A percentile compares a stretch with the other conserved stretches of the same genome.
Evolutionary conservation across 2,113 vertebrate genomes (phyloP).

Genomic region (Sigmodon hispidus): DNA sequence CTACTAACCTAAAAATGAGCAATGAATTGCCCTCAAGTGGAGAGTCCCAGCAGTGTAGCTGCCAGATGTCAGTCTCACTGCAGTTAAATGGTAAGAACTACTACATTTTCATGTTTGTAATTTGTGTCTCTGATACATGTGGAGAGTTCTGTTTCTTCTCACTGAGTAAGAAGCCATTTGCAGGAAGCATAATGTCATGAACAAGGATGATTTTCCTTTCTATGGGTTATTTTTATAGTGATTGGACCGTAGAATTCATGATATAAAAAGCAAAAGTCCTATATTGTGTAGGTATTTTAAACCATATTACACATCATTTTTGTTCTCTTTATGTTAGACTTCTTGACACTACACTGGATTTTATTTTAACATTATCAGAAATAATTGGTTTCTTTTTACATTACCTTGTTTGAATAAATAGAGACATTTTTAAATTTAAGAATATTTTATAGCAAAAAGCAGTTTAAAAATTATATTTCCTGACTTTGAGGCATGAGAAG

Average conservation of each 20-base stretch:
- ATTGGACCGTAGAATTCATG: background rate
- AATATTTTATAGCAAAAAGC: background rate
- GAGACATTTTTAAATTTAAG: background rate
- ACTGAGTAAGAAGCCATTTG: background rate
- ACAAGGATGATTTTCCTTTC: background rate
- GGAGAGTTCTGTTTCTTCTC: slow-evolving; percentile 16
- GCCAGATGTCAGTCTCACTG: slow-evolving; percentile 57
- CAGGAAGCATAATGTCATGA: slow-evolving; percentile 15
- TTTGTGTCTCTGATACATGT: slow-evolving; percentile 37
- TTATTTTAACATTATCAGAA: slow-evolving; percentile 12
- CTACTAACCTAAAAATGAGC: slow-evolving; percentile 66
- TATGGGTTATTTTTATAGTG: background rate
- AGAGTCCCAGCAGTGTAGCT: slow-evolving; percentile 54
- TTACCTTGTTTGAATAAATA: background rate
- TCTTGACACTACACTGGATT: background rate
- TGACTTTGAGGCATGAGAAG: background rate
- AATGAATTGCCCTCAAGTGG: slow-evolving; percentile 61
- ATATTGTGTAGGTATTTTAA: background rate
- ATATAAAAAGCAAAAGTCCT: background rate
- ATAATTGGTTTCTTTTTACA: background rate
- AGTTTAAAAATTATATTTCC: background rate
- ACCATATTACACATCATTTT: background rate
- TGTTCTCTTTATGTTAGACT: background rate
- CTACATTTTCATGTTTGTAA: slow-evolving; percentile 59
- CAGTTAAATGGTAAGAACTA: slow-evolving; percentile 55